These are phyloP conservation scores for Acrocyrtus sp. DNA, from an alignment of 2,888 invertebrate genomes.

Conservation along the genomic window DNA sequence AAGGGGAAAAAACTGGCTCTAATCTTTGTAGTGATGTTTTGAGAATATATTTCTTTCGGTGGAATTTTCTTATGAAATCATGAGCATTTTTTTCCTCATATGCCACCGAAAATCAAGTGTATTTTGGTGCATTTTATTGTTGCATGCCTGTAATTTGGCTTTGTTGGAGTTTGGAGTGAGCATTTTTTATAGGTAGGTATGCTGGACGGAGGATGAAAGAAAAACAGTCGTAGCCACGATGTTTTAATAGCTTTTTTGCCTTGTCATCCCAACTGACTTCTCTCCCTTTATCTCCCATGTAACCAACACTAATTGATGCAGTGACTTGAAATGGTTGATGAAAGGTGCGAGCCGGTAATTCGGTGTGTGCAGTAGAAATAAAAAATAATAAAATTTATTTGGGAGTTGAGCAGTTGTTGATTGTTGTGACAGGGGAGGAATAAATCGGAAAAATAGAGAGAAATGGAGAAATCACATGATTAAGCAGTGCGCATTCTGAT, in stretches of 20 bases:
- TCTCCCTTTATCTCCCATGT: conserved; percentile 42
- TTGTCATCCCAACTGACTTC: conserved; percentile 55
- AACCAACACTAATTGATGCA: conserved; percentile 59
- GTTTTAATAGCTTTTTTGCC: conserved; percentile 28
- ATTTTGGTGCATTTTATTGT: background rate
- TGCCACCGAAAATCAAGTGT: background rate
- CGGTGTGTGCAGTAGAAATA: background rate
- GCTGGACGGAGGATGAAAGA: background rate
- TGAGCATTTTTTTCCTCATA: too few species aligned
- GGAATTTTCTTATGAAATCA: too few species aligned
- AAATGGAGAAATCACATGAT: too few species aligned
- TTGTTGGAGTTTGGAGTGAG: too few species aligned
- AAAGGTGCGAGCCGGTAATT: too few species aligned
- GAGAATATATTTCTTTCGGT: too few species aligned
- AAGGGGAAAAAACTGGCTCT: too few species aligned
- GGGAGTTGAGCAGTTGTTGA: background rate
- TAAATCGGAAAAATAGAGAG: too few species aligned
- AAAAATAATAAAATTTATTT: background rate
- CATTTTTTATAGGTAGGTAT: too few species aligned
- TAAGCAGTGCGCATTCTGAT: too few species aligned
- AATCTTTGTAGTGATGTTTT: too few species aligned
- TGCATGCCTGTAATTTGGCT: background rate
- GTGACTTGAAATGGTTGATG: conserved; percentile 30
- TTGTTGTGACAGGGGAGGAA: background rate
- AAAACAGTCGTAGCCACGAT: too few species aligned